Evolutionary conservation across 2,797 vertebrate species (phyloP), one percentile per base, ranked within the genome.

Genomic region (Acanthis flammea): DNA sequence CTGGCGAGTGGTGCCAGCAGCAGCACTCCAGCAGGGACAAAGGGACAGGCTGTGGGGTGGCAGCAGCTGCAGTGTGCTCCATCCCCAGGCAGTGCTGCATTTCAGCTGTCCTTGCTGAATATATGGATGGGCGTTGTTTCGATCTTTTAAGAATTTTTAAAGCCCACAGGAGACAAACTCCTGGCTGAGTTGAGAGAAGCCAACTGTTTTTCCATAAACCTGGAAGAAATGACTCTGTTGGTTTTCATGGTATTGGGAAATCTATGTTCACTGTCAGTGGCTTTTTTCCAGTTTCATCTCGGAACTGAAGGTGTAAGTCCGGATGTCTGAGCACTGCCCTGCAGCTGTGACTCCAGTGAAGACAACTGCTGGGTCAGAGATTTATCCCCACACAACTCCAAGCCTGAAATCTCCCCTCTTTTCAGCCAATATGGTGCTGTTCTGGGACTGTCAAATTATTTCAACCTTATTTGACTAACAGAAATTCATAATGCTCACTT

Each of bases 161-260:
- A 90, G 47, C 45, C 67, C 75, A 61, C 74, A 47, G 12, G 63
- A 94, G 88, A 76, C 62, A 78, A 92, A 90, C 21, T 24, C 60
- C 28, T 77, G 55, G n/a, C 82, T 60, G 66, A 75, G n/a, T 5
- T 73, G 74, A 88, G 48, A 73, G 67, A 86, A 86, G 54, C 15
- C 77, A 79, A 86, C 67, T 68, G 53, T 57, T 94, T 79, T 92
- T 93, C 84, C 70, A 68, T 35, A 61, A 91, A 89, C 57, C 67
- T 90, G 80, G 86, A 93, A 91, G 70, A 92, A 79, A 88, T 74
- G 0, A 87, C 16, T 70, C 23, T 63, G 14, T 65, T 88, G 12
- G 7, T 71, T 85, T 87, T 67, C 41, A 30, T 67, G 57, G 63
- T 54, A 65, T 86, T 90, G 86, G 47, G 83, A 93, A 95, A 95